Evolutionary conservation across 2,888 invertebrate species (phyloP).

Genomic region (Drosophila phalerata): DNA sequence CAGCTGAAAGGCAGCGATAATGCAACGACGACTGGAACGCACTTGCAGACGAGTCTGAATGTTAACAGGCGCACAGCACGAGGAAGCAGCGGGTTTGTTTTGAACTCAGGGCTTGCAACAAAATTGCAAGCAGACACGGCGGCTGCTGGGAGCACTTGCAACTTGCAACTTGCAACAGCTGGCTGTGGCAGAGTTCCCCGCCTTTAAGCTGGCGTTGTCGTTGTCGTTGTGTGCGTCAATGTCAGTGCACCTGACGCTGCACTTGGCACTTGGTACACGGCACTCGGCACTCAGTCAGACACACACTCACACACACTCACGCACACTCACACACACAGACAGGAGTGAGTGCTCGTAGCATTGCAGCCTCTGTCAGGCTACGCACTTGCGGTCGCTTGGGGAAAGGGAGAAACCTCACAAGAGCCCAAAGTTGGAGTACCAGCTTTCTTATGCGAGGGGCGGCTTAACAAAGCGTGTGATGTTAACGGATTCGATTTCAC

Average conservation of each 20-base stretch:
- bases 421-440: slow-evolving; percentile 32
- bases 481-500: slow-evolving; percentile 76
- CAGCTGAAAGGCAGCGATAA: slow-evolving; percentile 12
- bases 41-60: slow-evolving; percentile 52
- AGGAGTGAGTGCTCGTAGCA: slow-evolving; percentile 18
- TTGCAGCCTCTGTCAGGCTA: slow-evolving; percentile 49
- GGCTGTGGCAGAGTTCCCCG: slow-evolving; percentile 23
- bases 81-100: slow-evolving; percentile 40
- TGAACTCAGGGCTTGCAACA: slow-evolving; percentile 61
- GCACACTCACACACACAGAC: slow-evolving; percentile 32
- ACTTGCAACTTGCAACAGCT: slow-evolving; percentile 35
- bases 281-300: slow-evolving; percentile 52
- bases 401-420: slow-evolving; percentile 65
- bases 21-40: slow-evolving; percentile 35
- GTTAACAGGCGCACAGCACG: slow-evolving; percentile 63
- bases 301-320: slow-evolving; percentile 15
- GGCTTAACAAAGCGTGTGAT: slow-evolving; percentile 67
- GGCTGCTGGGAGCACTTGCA: slow-evolving; percentile 16
- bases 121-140: slow-evolving; percentile 30
- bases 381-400: slow-evolving; percentile 62
- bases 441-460: slow-evolving; percentile 31
- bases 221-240: slow-evolving; percentile 58
- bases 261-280: slow-evolving; percentile 55
- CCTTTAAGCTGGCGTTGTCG: not conserved
- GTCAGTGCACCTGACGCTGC: slow-evolving; percentile 72